Evolutionary conservation across 2,113 vertebrate genomes (phyloP), one percentile per base, ranked within the genome.

Genomic region (Dasyprocta punctata): DNA sequence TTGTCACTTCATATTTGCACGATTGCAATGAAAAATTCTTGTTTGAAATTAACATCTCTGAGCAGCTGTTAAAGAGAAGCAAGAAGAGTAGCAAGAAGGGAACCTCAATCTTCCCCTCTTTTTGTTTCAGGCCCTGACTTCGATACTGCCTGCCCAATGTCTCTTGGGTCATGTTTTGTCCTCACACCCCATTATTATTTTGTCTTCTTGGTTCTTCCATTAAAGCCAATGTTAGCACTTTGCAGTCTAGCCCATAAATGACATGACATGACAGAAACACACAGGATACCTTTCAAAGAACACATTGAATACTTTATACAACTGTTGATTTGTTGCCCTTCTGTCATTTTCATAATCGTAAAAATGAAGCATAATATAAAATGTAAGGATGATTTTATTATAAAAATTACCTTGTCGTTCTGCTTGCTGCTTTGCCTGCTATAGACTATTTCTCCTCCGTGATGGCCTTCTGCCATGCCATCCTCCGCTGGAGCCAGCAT

Each of bases 311-410:
- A 92, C 67, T 89, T 41, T 8, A 91, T 33, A 14, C 1, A 19
- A 2, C 63, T 82, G 67, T 89, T 73, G 7, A 88, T 81, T 63
- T 20, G 8, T 44, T 49, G 33, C 13, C 30, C 78, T 89, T 86
- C 56, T 94, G n/a, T 2, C 33, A 69, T 30, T 91, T 94, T 71
- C 11, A 54, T n/a, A 73, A 5, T 91, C 14, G 91, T 86, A 33
- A 80, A 80, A 94, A 91, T 83, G 7, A 14, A 80, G 92, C 6
- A 26, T 20, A 97, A 73, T 9, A 63, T 92, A 88, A 89, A 19
- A 7, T 63, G 9, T 89, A 5, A 87, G 8, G 52, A 86, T 47
- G 7, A 6, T 13, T 69, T 85, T 95, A 26, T 80, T 86, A 73
- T 10, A 61, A 36, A n/a, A n/a, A n/a, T n/a, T n/a, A n/a, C n/a